phyloP scores from a whole-genome alignment of 2,888 invertebrate species.

The Thumatha senex region DNA sequence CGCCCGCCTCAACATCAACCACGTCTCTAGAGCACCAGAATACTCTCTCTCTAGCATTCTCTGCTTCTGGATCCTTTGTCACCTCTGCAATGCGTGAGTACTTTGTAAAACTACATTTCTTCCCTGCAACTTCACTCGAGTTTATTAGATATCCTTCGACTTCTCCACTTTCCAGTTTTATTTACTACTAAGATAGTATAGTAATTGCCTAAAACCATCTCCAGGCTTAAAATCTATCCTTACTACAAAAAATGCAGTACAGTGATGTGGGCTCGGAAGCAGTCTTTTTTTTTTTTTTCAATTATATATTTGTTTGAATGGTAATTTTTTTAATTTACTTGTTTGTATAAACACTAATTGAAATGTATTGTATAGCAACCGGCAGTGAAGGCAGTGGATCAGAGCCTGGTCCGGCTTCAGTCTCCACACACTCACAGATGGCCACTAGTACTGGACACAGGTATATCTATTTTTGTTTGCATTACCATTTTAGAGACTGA shows the following conservation, averaged over 20 bases:
- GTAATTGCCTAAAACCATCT: too few relatives aligned
- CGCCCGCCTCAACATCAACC: conserved; percentile 75
- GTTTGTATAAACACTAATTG: too few relatives aligned
- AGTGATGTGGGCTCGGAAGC: too few relatives aligned
- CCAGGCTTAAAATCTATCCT: too few relatives aligned
- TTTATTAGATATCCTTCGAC: too few relatives aligned
- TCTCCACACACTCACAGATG: conserved; percentile 62
- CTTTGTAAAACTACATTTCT: not conserved
- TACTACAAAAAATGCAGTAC: too few relatives aligned
- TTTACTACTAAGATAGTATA: too few relatives aligned
- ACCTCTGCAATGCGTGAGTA: conserved; percentile 64
- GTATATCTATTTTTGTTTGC: conserved; percentile 27
- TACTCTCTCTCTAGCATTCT: conserved; percentile 74
- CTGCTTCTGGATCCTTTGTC: conserved; percentile 73
- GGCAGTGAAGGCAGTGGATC: conserved; percentile 50
- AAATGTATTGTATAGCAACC: conserved; percentile 27
- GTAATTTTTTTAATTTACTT: too few relatives aligned
- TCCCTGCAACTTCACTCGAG: too few relatives aligned
- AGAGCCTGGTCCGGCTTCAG: conserved; percentile 55
- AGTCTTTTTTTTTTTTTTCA: too few relatives aligned
- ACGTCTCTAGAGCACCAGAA: conserved; percentile 76
- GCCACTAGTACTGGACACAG: conserved; percentile 60
- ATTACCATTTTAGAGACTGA: not conserved
- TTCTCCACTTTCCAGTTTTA: too few relatives aligned
- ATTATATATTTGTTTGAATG: too few relatives aligned